phyloP scores from a whole-genome alignment of 37 sponge, comb jelly and placozoan species.

The Halisarca cf. caerulea region DNA sequence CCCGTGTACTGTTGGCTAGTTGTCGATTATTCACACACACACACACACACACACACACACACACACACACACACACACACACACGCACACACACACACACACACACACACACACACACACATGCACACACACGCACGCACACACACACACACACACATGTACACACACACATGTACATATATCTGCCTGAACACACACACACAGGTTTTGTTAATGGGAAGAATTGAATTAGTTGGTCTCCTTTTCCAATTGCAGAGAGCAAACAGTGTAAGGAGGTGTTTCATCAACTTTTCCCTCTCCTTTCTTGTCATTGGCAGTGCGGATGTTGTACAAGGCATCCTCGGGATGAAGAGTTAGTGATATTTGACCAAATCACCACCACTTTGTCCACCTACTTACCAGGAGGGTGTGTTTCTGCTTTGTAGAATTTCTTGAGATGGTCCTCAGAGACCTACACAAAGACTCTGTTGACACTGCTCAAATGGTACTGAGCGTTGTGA shows the following conservation, averaged over 20 bases:
- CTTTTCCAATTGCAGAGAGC: conserved; percentile 37
- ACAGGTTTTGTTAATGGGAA: neutral
- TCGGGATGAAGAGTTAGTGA: conserved; percentile 13
- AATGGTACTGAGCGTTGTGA: conserved; percentile 44
- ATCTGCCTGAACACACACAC: neutral
- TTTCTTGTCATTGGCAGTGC: conserved; percentile 58
- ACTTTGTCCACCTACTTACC: too few species aligned
- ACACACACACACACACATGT: neutral
- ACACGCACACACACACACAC: too few species aligned
- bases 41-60: too few species aligned
- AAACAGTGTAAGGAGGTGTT: conserved; percentile 33
- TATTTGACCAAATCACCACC: neutral
- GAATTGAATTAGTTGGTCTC: too few species aligned
- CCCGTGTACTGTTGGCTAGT: too few species aligned
- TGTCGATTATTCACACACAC: too few species aligned
- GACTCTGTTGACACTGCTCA: conserved; percentile 41
- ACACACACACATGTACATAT: neutral
- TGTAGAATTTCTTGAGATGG: conserved; percentile 57
- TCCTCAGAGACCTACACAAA: conserved; percentile 57
- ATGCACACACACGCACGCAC: neutral
- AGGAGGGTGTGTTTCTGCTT: neutral
- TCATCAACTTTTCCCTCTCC: conserved; percentile 72
- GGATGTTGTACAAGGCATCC: conserved; percentile 35
- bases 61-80: too few species aligned
- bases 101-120: too few species aligned